Evolutionary conservation across 2,888 invertebrate species (phyloP).

Genomic region (Aplocera efformata): DNA sequence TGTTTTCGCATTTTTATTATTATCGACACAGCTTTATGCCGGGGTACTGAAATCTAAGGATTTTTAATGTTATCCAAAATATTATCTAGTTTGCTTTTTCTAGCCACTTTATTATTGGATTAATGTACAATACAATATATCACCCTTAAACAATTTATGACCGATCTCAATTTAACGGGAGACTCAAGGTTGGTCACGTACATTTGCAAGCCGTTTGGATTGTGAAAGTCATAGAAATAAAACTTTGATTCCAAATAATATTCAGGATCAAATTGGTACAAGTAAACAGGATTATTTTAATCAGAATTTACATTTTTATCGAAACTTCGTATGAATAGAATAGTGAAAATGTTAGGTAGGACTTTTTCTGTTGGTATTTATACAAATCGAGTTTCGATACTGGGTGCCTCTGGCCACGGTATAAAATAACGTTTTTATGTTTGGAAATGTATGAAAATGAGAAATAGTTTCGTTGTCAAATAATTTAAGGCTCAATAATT

Average conservation of each 20-base stretch:
- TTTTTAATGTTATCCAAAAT: too few relatives aligned
- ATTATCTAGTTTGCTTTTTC: too few relatives aligned
- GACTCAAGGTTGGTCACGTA: constrained; percentile 5
- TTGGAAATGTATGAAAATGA: too few relatives aligned
- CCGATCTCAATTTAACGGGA: constrained; percentile 8
- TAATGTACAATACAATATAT: constrained; percentile 1
- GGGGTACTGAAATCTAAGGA: too few relatives aligned
- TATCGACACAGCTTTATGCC: too few relatives aligned
- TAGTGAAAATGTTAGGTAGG: too few relatives aligned
- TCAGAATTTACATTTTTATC: constrained; percentile 16
- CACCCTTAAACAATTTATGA: constrained; percentile 7
- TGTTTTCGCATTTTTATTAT: too few relatives aligned
- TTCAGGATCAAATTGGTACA: constrained; percentile 1
- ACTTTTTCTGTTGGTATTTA: background rate
- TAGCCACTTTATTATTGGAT: too few relatives aligned
- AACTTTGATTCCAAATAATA: constrained; percentile 2
- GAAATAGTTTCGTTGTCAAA: too few relatives aligned
- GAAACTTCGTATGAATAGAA: background rate
- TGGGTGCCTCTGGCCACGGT: too few relatives aligned
- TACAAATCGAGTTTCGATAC: background rate
- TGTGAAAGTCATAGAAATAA: constrained; percentile 1
- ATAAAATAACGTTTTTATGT: too few relatives aligned
- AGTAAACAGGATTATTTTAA: constrained; percentile 9
- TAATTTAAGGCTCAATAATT: too few relatives aligned
- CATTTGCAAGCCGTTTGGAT: constrained; percentile 1